phyloP scores from a whole-genome alignment of 1,140 invertebrate genomes.

The Lerema accius region DNA sequence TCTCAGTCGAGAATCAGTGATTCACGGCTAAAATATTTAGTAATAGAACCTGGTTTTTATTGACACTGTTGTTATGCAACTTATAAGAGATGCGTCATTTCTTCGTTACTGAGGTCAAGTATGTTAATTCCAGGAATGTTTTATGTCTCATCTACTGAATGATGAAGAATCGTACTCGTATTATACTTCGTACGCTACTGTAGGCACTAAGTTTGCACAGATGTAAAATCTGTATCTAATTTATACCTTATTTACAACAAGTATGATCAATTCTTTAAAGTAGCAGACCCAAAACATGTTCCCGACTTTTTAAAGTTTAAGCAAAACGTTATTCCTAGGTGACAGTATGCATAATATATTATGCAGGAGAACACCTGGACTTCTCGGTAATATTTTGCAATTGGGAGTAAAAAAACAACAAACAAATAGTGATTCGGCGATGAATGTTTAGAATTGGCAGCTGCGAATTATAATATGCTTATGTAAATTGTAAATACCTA shows the following conservation, averaged over 20 bases:
- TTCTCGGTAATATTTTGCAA: neutral
- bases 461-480: too few species aligned
- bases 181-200: too few species aligned
- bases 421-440: conserved; percentile 1
- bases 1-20: conserved; percentile 37
- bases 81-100: neutral
- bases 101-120: neutral
- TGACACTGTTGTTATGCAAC: neutral
- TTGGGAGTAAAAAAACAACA: conserved; percentile 4
- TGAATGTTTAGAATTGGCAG: neutral
- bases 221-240: too few species aligned
- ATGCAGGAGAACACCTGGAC: neutral
- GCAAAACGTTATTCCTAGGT: neutral
- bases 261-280: neutral
- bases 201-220: too few species aligned
- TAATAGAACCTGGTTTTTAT: conserved; percentile 14
- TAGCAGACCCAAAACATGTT: neutral
- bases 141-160: neutral
- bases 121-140: neutral
- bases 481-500: too few species aligned
- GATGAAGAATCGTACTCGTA: neutral
- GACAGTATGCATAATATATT: neutral
- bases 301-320: neutral
- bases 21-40: conserved; percentile 31
- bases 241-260: too few species aligned